These are phyloP conservation scores for Platycheirus albimanus DNA, from an alignment of 2,888 invertebrate species.

Conservation along the genomic window DNA sequence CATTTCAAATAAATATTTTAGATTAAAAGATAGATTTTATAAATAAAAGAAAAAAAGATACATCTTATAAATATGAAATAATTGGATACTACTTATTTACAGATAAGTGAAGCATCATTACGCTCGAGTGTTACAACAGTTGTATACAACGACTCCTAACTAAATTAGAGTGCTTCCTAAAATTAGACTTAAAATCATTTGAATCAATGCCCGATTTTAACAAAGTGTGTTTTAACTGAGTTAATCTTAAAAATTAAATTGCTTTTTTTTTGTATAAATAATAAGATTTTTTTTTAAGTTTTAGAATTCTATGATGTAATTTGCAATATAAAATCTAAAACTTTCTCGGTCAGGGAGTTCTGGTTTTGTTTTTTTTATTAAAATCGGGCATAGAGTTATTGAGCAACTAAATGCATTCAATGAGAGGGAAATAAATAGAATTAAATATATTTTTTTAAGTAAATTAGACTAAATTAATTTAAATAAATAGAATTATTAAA, in stretches of 20 bases:
- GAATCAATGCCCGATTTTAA: slow-evolving; percentile 69
- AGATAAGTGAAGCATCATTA: slow-evolving; percentile 71
- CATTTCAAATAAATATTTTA: slow-evolving; percentile 18
- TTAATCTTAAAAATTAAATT: slow-evolving; percentile 29
- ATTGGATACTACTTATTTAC: slow-evolving; percentile 69
- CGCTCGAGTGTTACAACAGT: slow-evolving; percentile 62
- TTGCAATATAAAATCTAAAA: slow-evolving; percentile 64
- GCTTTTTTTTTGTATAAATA: not conserved
- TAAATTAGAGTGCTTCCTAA: slow-evolving; percentile 41
- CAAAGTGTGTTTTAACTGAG: slow-evolving; percentile 19
- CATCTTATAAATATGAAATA: slow-evolving; percentile 42
- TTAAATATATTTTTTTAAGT: slow-evolving; percentile 41
- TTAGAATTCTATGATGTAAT: slow-evolving; percentile 37
- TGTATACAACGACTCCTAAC: slow-evolving; percentile 9
- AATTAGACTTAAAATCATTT: slow-evolving; percentile 42
- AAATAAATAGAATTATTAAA: slow-evolving; percentile 50
- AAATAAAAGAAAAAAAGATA: not conserved
- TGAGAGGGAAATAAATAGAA: slow-evolving; percentile 55
- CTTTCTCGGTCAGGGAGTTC: slow-evolving; percentile 12
- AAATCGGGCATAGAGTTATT: slow-evolving; percentile 70
- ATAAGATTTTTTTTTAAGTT: slow-evolving; percentile 18
- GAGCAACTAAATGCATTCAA: too few species aligned
- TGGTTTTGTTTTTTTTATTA: slow-evolving; percentile 47
- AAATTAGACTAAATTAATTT: slow-evolving; percentile 65
- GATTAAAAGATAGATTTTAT: not conserved